These are phyloP conservation scores for Mythimna albipuncta DNA, from an alignment of 2,888 invertebrate species.

Conservation along the genomic window DNA sequence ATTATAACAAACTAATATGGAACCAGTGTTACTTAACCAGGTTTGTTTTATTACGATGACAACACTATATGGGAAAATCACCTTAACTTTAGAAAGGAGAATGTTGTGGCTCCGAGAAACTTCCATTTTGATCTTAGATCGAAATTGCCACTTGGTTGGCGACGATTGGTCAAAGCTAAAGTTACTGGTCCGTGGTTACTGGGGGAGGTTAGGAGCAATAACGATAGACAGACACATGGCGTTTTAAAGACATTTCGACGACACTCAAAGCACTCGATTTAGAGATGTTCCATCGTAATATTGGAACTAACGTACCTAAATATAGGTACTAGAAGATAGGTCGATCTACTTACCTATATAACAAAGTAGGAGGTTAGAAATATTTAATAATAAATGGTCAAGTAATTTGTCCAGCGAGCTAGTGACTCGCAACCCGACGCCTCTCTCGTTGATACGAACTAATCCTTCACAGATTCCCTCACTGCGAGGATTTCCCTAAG, in stretches of 20 bases:
- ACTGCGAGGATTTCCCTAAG: conserved; percentile 7
- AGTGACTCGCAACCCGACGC: conserved; percentile 9
- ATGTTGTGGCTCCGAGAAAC: neutral
- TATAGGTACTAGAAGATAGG: neutral
- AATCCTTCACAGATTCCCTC: conserved; percentile 19
- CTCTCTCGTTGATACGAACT: conserved; percentile 16
- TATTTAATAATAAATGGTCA: conserved; percentile 27
- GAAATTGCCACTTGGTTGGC: conserved; percentile 29
- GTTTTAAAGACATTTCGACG: neutral
- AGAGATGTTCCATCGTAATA: neutral
- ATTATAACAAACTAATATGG: conserved; percentile 28
- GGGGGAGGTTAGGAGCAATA: conserved; percentile 15
- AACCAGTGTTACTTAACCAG: conserved; percentile 1
- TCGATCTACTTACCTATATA: neutral
- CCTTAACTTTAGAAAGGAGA: neutral
- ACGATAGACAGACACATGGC: neutral
- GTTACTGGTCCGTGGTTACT: conserved; percentile 23
- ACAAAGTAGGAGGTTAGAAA: conserved; percentile 7
- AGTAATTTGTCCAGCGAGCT: conserved; percentile 24
- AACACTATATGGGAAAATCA: conserved; percentile 1
- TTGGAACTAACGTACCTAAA: neutral
- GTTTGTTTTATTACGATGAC: conserved; percentile 19
- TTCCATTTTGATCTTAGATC: conserved; percentile 19
- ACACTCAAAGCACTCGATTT: neutral
- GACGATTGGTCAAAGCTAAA: conserved; percentile 39